Base-by-base conservation (phyloP, 1,140 invertebrate species). In the Aphelinus certus region DNA sequence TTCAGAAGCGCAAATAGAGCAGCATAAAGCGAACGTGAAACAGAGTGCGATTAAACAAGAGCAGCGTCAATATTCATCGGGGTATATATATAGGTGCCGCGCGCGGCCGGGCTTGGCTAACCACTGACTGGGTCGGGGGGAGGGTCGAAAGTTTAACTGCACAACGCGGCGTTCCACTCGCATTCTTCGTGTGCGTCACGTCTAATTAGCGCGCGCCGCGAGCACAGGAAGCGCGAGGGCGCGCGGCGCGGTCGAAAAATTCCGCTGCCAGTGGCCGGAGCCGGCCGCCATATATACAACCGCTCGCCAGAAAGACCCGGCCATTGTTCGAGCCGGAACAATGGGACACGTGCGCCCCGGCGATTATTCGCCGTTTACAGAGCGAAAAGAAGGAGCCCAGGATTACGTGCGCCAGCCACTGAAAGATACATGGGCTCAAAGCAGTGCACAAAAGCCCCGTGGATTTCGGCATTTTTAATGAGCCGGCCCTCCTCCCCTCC, bases 321-420 rank as follows among this genome's bases (percentile, higher is more conserved):
- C 70, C 56, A 81, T 80, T 81, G 77, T 81, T 82, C 76, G 71
- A 53, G 47, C 46, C 43, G 65, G 80, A 81, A 81, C 76, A 81
- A 81, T 80, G 73, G 76, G 67, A 68, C 53, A 55, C 51, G 49
- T 26, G 26, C 26, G 26, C 7, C 51, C 10, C 53, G 79, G 73
- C 79, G 76, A 81, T 81, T 81, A 80, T 78, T 81, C 74, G 75
- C 66, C 78, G 64, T 77, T 81, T 79, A 79, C 78, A 58, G 76
- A 76, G 71, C 71, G 43, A 58, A 58, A 67, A 6, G 63, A 65
- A 65, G 26, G 1, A 55, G 7, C n/a, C 51, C 51, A 7, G 65
- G 53, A 56, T 67, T 67, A 67, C 53, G 43, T 47, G 47, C 48
- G 48, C 49, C 5, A 51, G 63, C 7, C 7, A 10, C 10, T 47